Conservation (phyloP, 1,140 invertebrate species). For the Pseudomyrmex cubaensis region DNA sequence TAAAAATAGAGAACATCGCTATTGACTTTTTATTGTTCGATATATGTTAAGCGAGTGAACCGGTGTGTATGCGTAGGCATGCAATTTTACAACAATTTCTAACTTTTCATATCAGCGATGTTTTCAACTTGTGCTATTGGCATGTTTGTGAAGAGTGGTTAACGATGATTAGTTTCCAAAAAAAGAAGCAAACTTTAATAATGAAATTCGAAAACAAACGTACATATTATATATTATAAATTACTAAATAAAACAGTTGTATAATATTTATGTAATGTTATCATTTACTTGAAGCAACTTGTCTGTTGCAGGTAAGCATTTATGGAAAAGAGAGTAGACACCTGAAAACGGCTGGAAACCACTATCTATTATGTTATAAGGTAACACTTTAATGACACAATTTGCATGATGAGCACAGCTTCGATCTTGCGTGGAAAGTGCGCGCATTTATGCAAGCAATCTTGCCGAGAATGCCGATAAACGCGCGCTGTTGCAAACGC, state of each 20-base stretch:
- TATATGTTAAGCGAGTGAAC: background rate
- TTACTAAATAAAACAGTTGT: background rate
- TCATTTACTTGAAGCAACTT: background rate
- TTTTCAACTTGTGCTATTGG: background rate
- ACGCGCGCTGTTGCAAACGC: slow-evolving; percentile 15
- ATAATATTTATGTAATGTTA: background rate
- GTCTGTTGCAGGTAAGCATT: slow-evolving; percentile 43
- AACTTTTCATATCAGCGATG: background rate
- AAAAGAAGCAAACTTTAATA: no score
- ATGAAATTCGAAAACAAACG: background rate
- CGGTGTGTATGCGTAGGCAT: background rate
- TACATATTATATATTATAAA: background rate
- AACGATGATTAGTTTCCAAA: background rate
- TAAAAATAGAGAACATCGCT: background rate
- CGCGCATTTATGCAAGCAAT: slow-evolving; percentile 22
- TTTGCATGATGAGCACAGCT: slow-evolving; percentile 6
- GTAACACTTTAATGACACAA: slow-evolving; percentile 9
- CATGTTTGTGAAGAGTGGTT: background rate
- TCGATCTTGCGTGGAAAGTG: background rate
- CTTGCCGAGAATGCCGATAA: background rate
- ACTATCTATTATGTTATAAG: slow-evolving; percentile 19
- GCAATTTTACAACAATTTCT: background rate
- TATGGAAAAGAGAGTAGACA: background rate
- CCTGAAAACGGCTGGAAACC: background rate
- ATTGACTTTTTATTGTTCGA: background rate